Base-by-base conservation (phyloP, 2,113 vertebrate species). In the Hylia prasina region DNA sequence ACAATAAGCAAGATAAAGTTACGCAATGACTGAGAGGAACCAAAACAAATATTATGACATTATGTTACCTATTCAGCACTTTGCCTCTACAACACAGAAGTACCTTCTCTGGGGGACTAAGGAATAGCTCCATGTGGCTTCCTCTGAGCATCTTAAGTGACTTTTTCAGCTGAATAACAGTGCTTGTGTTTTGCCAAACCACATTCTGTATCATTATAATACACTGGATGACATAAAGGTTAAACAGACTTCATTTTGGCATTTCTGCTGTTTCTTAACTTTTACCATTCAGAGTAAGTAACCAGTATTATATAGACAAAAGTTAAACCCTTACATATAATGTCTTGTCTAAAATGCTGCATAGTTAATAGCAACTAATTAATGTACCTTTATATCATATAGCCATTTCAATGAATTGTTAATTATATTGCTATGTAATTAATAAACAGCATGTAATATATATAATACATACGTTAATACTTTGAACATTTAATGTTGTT, bases 1-100 rank as follows among this genome's bases (percentile, higher is more conserved):
- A 16, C 15, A 66, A 10, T 42, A 53, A 40, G 13, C 28, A 69
- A 73, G 68, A 27, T 20, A 37, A 91, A 77, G 54, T 30, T 60
- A 73, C 0, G 9, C 1, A 2, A 25, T 27, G 18, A 86, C 21
- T 27, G 64, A 80, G 9, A 24, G 10, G 24, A 92, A 64, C 0
- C 0, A 50, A 83, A 86, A 65, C 7, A 69, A 53, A 47, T 66
- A n/a, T 48, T 33, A 50, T 48, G 17, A 64, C 10, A 35, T 57
- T 80, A 50, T 51, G 28, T 82, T 35, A 33, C 45, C 35, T 57
- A 10, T 33, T 61, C 37, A 57, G 37, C 16, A 48, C 16, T 82
- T 90, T 33, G 27, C 53, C n/a, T 79, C 89, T 44, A 80, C 28
- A 79, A 18, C 35, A 56, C 4, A 31, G n/a, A 82, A 58, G 15